Conservation (phyloP, 2,797 vertebrate genomes). For the Aeoliscus strigatus region DNA sequence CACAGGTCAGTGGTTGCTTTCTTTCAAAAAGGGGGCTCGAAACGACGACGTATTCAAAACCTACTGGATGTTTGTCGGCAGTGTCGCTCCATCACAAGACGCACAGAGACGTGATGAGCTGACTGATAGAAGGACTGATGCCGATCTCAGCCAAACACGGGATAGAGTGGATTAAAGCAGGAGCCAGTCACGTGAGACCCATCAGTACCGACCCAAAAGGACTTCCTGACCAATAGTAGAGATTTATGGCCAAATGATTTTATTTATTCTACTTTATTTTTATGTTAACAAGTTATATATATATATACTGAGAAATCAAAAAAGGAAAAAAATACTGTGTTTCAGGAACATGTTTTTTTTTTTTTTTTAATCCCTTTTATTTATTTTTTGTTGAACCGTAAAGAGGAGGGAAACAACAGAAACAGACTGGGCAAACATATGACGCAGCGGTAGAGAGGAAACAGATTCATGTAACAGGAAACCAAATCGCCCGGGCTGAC, state of each 20-base stretch:
- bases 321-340: too few relatives aligned
- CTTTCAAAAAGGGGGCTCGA: conserved; percentile 40
- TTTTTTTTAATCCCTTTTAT: conserved; percentile 53
- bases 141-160: conserved; percentile 40
- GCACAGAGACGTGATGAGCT: conserved; percentile 4
- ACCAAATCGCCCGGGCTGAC: conserved; percentile 44
- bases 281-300: conserved; percentile 63
- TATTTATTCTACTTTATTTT: conserved; percentile 68
- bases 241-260: conserved; percentile 69
- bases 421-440: conserved; percentile 8
- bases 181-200: conserved; percentile 42
- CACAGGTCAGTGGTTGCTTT: conserved; percentile 45
- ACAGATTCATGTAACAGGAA: conserved; percentile 40
- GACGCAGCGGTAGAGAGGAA: conserved; percentile 14
- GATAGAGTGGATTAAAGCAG: conserved; percentile 37
- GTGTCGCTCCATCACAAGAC: conserved; percentile 14
- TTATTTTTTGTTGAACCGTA: conserved; percentile 63
- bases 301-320: conserved; percentile 54
- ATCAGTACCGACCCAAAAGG: conserved; percentile 29
- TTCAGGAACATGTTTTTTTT: conserved; percentile 38
- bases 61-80: conserved; percentile 22
- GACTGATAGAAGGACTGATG: conserved; percentile 26
- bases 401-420: conserved; percentile 44
- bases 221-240: conserved; percentile 56
- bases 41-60: conserved; percentile 54